Evolutionary conservation across 2,113 vertebrate genomes (phyloP).

Genomic region (Salminus brasiliensis): DNA sequence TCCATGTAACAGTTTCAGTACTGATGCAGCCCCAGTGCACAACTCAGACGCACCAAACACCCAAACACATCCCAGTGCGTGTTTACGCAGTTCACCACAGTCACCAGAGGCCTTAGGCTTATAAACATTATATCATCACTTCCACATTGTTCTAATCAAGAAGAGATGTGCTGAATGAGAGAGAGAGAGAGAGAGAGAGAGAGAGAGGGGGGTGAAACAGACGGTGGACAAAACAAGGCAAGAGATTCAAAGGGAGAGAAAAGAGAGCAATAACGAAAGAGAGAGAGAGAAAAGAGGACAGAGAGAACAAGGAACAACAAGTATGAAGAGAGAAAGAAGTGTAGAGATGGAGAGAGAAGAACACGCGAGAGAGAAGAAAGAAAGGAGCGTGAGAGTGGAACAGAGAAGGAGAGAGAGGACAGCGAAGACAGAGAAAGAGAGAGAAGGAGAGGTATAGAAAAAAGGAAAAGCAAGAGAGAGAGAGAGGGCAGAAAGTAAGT

Average conservation of each 20-base stretch:
- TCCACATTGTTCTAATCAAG: slow-evolving; percentile 7
- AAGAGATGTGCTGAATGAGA: slow-evolving; percentile 1
- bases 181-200: not conserved
- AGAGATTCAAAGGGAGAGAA: not conserved
- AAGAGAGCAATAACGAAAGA: not conserved
- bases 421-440: not conserved
- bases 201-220: not conserved
- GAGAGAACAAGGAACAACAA: not conserved
- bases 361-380: not conserved
- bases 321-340: not conserved
- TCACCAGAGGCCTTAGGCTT: not conserved
- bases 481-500: not conserved
- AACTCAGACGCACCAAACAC: no score
- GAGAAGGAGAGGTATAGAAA: not conserved
- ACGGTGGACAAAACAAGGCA: not conserved
- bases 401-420: not conserved
- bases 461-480: not conserved
- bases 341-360: not conserved
- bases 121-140: slow-evolving; percentile 18
- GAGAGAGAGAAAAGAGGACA: not conserved
- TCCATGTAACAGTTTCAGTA: not conserved
- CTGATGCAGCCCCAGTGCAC: not conserved
- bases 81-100: no score
- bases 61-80: no score
- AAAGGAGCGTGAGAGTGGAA: no score